phyloP scores from a whole-genome alignment of 2,113 vertebrate species.

The Trinectes maculatus region DNA sequence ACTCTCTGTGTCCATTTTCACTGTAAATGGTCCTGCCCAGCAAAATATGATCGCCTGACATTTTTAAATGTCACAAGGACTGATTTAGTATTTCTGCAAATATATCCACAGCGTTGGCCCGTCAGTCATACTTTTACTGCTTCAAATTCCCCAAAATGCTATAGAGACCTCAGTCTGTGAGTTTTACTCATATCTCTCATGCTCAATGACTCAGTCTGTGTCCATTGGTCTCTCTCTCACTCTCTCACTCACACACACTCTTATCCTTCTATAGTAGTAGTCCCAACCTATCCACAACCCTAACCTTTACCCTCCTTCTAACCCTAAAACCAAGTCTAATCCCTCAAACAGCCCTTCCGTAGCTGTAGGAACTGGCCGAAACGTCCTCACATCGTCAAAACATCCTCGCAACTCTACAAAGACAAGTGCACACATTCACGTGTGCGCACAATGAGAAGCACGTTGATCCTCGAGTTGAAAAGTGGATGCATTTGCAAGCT shows the following conservation, averaged over 20 bases:
- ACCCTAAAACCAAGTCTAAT: no score
- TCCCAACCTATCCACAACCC: no score
- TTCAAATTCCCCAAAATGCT: slow-evolving; percentile 16
- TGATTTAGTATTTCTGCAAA: slow-evolving; percentile 28
- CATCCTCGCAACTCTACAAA: no score
- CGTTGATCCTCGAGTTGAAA: not conserved
- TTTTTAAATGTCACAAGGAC: slow-evolving; percentile 44
- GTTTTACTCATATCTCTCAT: no score
- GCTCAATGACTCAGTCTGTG: no score
- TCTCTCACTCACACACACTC: not conserved
- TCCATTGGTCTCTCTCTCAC: not conserved
- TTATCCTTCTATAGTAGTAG: no score
- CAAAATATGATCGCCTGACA: slow-evolving; percentile 52
- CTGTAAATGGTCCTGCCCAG: slow-evolving; percentile 30
- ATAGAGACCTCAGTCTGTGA: slow-evolving; percentile 32
- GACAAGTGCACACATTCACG: not conserved
- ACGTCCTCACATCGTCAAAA: no score
- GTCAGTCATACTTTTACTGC: slow-evolving; percentile 5
- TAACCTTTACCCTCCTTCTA: no score
- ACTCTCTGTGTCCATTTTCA: slow-evolving; percentile 42
- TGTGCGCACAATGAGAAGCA: not conserved
- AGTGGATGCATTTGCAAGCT: not conserved
- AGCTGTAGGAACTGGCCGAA: no score
- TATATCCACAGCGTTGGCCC: slow-evolving; percentile 35
- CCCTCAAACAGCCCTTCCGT: no score